Evolutionary conservation across 2,797 vertebrate genomes (phyloP).

Genomic region (Chelon labrosus): DNA sequence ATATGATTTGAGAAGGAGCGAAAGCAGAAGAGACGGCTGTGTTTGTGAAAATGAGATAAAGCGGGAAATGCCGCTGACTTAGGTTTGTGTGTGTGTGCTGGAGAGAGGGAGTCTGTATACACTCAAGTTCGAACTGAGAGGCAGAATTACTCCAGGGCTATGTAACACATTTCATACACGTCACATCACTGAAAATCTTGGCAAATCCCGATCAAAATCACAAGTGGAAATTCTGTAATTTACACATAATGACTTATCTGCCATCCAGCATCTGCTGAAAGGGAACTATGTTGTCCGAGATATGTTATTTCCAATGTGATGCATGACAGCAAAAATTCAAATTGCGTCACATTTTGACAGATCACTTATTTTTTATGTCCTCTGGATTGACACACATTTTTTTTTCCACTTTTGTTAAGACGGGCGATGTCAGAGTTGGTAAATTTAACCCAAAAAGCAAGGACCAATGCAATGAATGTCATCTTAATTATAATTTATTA

Average conservation of each 20-base stretch:
- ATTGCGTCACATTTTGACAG: neutral
- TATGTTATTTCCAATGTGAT: slow-evolving; percentile 12
- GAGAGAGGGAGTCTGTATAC: neutral
- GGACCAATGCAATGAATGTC: too few relatives aligned
- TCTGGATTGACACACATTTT: neutral
- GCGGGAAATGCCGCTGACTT: neutral
- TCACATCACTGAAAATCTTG: slow-evolving; percentile 24
- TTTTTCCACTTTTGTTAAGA: neutral
- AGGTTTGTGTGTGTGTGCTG: neutral
- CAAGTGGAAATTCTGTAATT: slow-evolving; percentile 22
- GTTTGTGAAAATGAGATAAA: slow-evolving; percentile 39
- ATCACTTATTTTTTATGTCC: neutral
- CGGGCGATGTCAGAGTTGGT: too few relatives aligned
- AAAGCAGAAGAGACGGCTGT: slow-evolving; percentile 13
- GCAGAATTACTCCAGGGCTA: neutral
- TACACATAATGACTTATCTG: slow-evolving; percentile 11
- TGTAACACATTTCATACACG: slow-evolving; percentile 13
- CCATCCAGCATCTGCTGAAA: slow-evolving; percentile 13
- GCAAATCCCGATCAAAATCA: slow-evolving; percentile 25
- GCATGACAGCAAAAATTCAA: neutral
- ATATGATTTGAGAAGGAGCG: slow-evolving; percentile 41
- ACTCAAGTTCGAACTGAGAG: neutral
- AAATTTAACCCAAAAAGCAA: too few relatives aligned
- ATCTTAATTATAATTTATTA: too few relatives aligned
- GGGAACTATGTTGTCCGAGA: slow-evolving; percentile 24